Evolutionary conservation across 2,888 invertebrate genomes (phyloP).

Genomic region (Cheilosia scutellata): DNA sequence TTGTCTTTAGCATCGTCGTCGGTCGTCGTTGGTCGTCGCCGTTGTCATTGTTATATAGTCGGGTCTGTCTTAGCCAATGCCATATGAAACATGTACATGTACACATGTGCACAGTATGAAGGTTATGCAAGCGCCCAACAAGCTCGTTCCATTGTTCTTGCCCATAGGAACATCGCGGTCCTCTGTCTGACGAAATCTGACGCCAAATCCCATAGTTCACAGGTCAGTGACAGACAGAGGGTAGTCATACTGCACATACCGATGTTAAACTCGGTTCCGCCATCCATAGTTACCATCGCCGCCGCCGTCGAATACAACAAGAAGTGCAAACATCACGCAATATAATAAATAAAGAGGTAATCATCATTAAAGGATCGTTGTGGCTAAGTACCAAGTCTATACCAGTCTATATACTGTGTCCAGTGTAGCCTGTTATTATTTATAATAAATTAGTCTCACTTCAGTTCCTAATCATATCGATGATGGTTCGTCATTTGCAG

Average conservation of each 20-base stretch:
- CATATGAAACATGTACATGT: slow-evolving; percentile 28
- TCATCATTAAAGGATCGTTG: slow-evolving; percentile 64
- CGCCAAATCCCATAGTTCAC: slow-evolving; percentile 65
- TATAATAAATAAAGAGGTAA: slow-evolving; percentile 52
- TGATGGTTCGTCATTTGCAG: slow-evolving; percentile 73
- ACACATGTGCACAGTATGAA: slow-evolving; percentile 13
- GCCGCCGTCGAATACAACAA: slow-evolving; percentile 20
- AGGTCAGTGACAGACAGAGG: slow-evolving; percentile 50
- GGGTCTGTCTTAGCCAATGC: slow-evolving; percentile 30
- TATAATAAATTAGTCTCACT: slow-evolving; percentile 74
- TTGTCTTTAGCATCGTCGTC: slow-evolving; percentile 35
- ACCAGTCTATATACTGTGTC: slow-evolving; percentile 1
- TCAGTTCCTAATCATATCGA: slow-evolving; percentile 72
- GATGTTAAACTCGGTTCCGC: neutral
- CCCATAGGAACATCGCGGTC: slow-evolving; percentile 8
- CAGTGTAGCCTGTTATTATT: slow-evolving; percentile 66
- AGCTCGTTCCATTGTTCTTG: slow-evolving; percentile 55
- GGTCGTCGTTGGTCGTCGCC: slow-evolving; percentile 35
- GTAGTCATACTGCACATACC: neutral
- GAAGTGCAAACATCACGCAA: slow-evolving; percentile 65
- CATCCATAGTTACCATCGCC: neutral
- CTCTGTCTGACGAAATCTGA: slow-evolving; percentile 58
- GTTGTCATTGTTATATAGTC: slow-evolving; percentile 37
- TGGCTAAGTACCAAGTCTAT: slow-evolving; percentile 31
- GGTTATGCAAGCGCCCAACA: slow-evolving; percentile 65